phyloP scores from a whole-genome alignment of 1,140 invertebrate species.

The Muscidifurax raptorellus region DNA sequence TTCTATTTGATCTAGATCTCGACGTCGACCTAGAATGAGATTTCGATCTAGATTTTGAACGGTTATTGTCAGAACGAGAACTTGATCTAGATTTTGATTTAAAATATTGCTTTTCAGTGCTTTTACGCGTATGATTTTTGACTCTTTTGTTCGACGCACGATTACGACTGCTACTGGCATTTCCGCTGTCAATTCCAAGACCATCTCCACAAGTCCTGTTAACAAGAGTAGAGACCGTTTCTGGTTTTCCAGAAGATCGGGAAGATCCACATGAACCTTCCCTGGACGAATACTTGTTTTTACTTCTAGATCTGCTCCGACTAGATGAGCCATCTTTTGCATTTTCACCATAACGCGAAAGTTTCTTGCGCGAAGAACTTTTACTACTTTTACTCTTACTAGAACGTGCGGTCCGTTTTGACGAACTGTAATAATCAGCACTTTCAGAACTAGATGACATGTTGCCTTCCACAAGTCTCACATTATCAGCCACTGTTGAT shows the following conservation, averaged over 20 bases:
- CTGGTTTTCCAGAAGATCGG: slow-evolving; percentile 28
- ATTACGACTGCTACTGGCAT: not conserved
- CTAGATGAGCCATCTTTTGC: slow-evolving; percentile 61
- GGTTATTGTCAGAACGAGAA: slow-evolving; percentile 50
- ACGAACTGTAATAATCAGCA: slow-evolving; percentile 19
- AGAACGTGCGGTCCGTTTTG: slow-evolving; percentile 28
- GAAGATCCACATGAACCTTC: slow-evolving; percentile 63
- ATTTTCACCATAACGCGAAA: slow-evolving; percentile 59
- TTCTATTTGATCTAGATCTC: slow-evolving; percentile 62
- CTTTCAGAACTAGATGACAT: slow-evolving; percentile 56
- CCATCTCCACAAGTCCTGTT: slow-evolving; percentile 1
- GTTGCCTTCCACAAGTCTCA: slow-evolving; percentile 12
- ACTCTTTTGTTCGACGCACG: slow-evolving; percentile 12
- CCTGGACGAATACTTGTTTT: slow-evolving; percentile 58
- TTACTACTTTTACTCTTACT: slow-evolving; percentile 54
- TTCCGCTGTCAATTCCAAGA: not conserved
- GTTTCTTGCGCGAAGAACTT: slow-evolving; percentile 55
- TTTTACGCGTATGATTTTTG: slow-evolving; percentile 31
- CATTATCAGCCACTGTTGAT: slow-evolving; percentile 23
- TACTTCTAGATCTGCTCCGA: slow-evolving; percentile 65
- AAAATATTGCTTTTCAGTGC: slow-evolving; percentile 17
- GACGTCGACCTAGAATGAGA: slow-evolving; percentile 65
- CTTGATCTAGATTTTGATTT: slow-evolving; percentile 62
- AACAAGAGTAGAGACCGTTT: not conserved
- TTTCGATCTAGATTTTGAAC: slow-evolving; percentile 49